These are phyloP conservation scores for Hyles lineata DNA, from an alignment of 2,888 invertebrate genomes.

Conservation along the genomic window DNA sequence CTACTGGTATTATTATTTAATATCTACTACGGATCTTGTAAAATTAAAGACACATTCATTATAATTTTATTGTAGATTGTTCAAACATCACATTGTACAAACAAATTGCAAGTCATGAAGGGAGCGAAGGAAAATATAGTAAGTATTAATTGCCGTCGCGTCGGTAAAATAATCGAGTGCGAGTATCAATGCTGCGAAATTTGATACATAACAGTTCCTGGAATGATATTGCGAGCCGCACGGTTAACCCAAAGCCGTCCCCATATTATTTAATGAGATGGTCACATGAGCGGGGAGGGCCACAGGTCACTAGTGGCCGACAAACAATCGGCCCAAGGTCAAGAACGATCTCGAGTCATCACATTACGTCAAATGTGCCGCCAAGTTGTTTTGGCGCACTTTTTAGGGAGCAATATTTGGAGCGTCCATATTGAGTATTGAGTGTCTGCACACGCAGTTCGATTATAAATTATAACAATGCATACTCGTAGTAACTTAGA, in stretches of 20 bases:
- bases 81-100: no score
- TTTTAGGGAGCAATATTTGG: background rate
- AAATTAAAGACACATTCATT: no score
- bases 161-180: constrained; percentile 16
- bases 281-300: constrained; percentile 54
- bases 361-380: constrained; percentile 44
- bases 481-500: no score
- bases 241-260: constrained; percentile 40
- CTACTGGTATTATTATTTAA: no score
- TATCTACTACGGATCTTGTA: no score
- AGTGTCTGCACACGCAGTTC: background rate
- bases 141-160: background rate
- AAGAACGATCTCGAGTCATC: constrained; percentile 57
- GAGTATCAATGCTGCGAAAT: constrained; percentile 15
- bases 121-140: background rate
- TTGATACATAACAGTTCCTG: constrained; percentile 41
- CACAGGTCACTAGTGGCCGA: constrained; percentile 54
- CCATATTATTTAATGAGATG: constrained; percentile 44
- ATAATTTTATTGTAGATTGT: no score
- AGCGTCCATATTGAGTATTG: background rate
- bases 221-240: constrained; percentile 45
- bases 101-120: background rate
- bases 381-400: background rate
- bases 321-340: constrained; percentile 69
- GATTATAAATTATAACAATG: no score